phyloP scores from a whole-genome alignment of 2,113 vertebrate genomes.

The Todiramphus chloris region DNA sequence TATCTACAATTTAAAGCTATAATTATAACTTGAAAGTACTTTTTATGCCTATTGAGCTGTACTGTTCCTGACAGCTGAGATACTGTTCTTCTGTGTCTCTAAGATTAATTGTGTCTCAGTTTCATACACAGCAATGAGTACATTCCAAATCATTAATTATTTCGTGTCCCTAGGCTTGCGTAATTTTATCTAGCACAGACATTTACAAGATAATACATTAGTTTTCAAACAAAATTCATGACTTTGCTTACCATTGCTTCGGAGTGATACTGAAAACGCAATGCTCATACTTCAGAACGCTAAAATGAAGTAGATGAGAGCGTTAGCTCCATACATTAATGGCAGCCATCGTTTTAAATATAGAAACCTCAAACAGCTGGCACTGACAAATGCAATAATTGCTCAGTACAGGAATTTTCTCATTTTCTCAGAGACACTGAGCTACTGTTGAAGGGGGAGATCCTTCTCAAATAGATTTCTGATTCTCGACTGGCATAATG shows the following conservation, averaged over 20 bases:
- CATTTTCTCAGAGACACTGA: neutral
- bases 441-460: neutral
- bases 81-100: neutral
- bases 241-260: neutral
- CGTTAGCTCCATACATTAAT: neutral
- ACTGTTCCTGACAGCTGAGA: neutral
- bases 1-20: conserved; percentile 23
- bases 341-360: neutral
- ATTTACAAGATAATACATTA: neutral
- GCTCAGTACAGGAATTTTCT: neutral
- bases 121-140: neutral
- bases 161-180: conserved; percentile 1
- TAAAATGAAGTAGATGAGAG: neutral
- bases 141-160: conserved; percentile 7
- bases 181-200: neutral
- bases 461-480: neutral
- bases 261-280: neutral
- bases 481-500: neutral
- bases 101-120: neutral
- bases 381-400: neutral
- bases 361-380: neutral
- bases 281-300: neutral
- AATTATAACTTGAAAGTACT: conserved; percentile 15
- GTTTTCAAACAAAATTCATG: neutral
- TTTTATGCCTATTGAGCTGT: neutral